A percentile compares a stretch with the other conserved stretches of the same genome.
Conservation (phyloP, 30 jellyfish, hydroid and myxozoan genomes). For the Aurelia coerulea region DNA sequence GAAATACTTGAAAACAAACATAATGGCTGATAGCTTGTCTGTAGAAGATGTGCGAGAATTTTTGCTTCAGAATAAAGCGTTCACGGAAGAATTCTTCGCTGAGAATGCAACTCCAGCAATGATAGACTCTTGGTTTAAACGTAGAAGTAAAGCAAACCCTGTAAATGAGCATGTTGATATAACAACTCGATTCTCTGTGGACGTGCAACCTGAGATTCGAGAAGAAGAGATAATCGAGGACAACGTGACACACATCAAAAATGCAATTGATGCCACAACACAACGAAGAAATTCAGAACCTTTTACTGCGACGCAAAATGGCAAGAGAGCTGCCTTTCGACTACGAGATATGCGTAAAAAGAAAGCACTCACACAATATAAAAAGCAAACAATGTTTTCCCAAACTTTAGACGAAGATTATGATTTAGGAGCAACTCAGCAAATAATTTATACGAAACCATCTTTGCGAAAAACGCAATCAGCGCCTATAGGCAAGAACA, state of each 20-base stretch:
- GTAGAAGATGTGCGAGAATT: constrained; percentile 49
- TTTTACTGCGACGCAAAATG: constrained; percentile 9
- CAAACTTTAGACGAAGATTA: constrained; percentile 1
- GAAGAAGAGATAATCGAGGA: constrained; percentile 60
- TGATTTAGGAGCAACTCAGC: constrained; percentile 15
- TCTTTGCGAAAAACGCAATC: constrained; percentile 78
- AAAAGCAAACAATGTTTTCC: neutral
- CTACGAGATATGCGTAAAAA: constrained; percentile 62
- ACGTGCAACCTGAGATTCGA: constrained; percentile 36
- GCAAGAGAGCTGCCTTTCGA: constrained; percentile 53
- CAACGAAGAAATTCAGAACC: constrained; percentile 60
- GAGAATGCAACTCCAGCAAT: constrained; percentile 66
- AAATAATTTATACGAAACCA: constrained; percentile 23
- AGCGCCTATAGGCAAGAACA: constrained; percentile 73
- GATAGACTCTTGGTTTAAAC: constrained; percentile 72
- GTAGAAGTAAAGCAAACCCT: constrained; percentile 27
- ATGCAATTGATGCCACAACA: neutral
- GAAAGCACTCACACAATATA: constrained; percentile 33
- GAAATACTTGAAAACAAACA: neutral
- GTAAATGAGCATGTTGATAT: neutral
- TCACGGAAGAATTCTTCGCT: constrained; percentile 70
- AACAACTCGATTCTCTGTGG: constrained; percentile 10
- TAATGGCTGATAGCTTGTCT: constrained; percentile 13
- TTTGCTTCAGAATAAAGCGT: constrained; percentile 47
- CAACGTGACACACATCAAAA: neutral